Base-by-base conservation (phyloP, 2,888 invertebrate species). In the Cancer borealis region DNA sequence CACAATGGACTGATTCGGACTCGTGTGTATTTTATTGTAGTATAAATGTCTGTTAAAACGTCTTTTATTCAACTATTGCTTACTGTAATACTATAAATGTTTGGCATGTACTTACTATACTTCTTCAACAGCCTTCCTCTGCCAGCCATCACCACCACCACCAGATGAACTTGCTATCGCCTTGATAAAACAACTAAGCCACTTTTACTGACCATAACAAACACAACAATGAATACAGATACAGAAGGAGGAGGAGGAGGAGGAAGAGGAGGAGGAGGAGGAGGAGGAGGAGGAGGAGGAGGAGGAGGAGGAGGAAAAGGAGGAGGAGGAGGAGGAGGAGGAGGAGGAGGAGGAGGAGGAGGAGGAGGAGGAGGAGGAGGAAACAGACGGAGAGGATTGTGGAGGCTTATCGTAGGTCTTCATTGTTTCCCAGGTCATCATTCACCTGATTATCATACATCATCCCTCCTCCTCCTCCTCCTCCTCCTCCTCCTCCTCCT, bases 281-380 rank as follows among this genome's bases (percentile, higher is more conserved):
- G 12, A 54, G 54, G 54, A 8, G 54, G 12, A 54, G 8, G 54
- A 54, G 54, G 84, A 84, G 84, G 30, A 84, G 8, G 21, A 88
- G 39, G 88, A 88, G 66, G 66, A 66, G 66, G 5, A 66, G 66
- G 21, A 66, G 6, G n/a, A 66, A 66, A 87, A 87, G 21, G 26
- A 87, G 30, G 88, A 88, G 30, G 30, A 45, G n/a, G 45, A 46
- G 30, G 88, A 88, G 88, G 88, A 88, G 88, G 88, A 88, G 88
- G 88, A 88, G 30, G 88, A 88, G 88, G 88, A 88, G n/a, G 88
- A 88, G n/a, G 88, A 88, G n/a, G 66, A 66, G 66, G 66, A 17
- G 17, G 66, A 66, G 17, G 66, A 66, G 66, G 66, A 66, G 66
- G 17, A 66, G 66, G 66, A 66, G 1, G n/a, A 14, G 0, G 4